These are phyloP conservation scores for Caenorhabditis plicata DNA, from an alignment of 2,888 invertebrate species.

Conservation along the genomic window DNA sequence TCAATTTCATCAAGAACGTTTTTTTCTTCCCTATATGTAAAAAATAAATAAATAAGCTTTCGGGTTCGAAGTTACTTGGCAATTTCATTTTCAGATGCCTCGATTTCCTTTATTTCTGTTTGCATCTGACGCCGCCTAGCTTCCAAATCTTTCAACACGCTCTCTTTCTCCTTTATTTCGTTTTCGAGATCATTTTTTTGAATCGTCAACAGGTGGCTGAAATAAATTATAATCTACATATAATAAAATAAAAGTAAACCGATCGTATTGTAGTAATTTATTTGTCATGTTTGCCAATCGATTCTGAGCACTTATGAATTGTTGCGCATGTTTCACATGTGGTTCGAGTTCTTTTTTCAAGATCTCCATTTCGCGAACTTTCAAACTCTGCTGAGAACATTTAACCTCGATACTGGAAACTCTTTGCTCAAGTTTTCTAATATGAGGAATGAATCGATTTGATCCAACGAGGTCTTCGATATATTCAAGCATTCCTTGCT, in stretches of 20 bases:
- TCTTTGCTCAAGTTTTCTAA: slow-evolving; percentile 1
- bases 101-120: neutral
- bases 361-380: too few relatives aligned
- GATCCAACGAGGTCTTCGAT: slow-evolving; percentile 95
- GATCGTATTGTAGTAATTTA: neutral
- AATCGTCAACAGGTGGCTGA: neutral
- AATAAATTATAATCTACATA: neutral
- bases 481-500: slow-evolving; percentile 95
- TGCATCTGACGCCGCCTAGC: neutral
- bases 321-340: neutral
- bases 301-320: slow-evolving; percentile 1
- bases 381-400: neutral
- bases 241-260: neutral
- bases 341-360: slow-evolving; percentile 2
- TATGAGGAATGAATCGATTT: slow-evolving; percentile 10
- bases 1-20: slow-evolving; percentile 2
- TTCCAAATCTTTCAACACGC: slow-evolving; percentile 1
- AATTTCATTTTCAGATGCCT: neutral
- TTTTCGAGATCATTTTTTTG: neutral
- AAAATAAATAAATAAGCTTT: too few relatives aligned
- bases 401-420: neutral
- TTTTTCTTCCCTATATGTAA: neutral
- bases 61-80: too few relatives aligned
- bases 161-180: neutral
- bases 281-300: neutral